phyloP scores from a whole-genome alignment of 2,888 invertebrate species.

The Mesorhabditis sp. region DNA sequence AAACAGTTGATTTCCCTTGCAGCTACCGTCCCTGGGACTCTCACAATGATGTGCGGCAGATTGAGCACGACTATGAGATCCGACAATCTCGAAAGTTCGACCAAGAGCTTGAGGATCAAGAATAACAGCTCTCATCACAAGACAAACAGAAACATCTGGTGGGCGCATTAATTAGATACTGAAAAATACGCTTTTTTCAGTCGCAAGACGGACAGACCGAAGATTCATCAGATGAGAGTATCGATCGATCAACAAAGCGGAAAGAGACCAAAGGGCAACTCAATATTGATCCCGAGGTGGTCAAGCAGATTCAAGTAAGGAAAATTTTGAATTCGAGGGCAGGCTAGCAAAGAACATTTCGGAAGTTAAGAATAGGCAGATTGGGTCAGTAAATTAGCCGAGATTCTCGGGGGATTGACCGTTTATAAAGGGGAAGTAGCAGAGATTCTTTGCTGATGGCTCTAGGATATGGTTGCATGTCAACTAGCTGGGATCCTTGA shows the following conservation, averaged over 20 bases:
- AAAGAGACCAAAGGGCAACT: neutral
- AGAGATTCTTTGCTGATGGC: too few species aligned
- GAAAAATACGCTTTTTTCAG: neutral
- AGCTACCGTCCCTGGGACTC: slow-evolving; percentile 79
- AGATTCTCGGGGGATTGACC: too few species aligned
- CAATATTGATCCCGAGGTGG: neutral
- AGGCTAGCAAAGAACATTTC: too few species aligned
- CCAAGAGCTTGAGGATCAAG: neutral
- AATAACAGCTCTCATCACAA: neutral
- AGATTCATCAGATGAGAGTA: neutral
- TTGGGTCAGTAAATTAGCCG: too few species aligned
- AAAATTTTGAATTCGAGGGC: neutral
- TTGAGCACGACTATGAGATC: slow-evolving; percentile 64
- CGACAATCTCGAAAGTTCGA: slow-evolving; percentile 21
- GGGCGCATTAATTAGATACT: neutral
- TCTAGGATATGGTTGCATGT: too few species aligned
- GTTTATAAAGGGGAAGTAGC: too few species aligned
- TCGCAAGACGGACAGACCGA: neutral
- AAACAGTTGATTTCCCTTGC: too few species aligned
- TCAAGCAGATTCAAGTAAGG: neutral
- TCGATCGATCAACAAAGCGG: neutral
- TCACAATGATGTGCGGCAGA: slow-evolving; percentile 79
- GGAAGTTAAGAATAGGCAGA: too few species aligned
- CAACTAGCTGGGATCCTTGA: too few species aligned
- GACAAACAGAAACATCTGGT: neutral